A percentile compares a stretch with the other conserved stretches of the same genome.
These are phyloP conservation scores for Poecile montanus DNA, from an alignment of 2,797 vertebrate genomes.

Conservation along the genomic window DNA sequence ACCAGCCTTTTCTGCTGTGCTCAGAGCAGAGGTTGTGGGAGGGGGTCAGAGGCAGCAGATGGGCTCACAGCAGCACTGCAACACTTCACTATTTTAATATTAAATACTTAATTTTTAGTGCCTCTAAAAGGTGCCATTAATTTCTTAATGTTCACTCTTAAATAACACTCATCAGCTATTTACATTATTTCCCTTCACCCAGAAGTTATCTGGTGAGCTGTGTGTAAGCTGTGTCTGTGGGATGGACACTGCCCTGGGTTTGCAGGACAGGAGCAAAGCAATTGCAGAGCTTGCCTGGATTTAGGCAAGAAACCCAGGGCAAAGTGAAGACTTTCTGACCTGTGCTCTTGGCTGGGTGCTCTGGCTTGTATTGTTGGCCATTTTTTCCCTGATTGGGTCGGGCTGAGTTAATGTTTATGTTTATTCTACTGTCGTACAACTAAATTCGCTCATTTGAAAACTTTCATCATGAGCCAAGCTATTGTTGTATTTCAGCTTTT, in stretches of 20 bases:
- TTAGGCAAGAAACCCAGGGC: background rate
- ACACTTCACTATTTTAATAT: background rate
- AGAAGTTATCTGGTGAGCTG: background rate
- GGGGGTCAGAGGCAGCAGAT: background rate
- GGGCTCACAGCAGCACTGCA: background rate
- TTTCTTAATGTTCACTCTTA: background rate
- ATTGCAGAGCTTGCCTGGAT: background rate
- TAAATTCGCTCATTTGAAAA: conserved; percentile 41
- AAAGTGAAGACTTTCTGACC: background rate
- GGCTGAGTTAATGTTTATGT: conserved; percentile 37
- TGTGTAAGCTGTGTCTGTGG: background rate
- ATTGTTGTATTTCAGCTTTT: conserved; percentile 42
- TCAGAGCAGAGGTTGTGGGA: background rate
- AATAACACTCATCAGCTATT: background rate
- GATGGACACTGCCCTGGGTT: accelerated
- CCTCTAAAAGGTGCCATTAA: background rate
- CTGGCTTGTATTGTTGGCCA: background rate
- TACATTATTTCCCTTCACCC: background rate
- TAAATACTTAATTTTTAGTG: background rate
- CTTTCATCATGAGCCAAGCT: conserved; percentile 11
- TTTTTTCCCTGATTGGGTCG: background rate
- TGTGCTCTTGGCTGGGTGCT: background rate
- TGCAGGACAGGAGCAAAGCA: background rate
- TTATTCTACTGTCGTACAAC: conserved; percentile 5
- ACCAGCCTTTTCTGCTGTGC: background rate